Evolutionary conservation across 2,888 invertebrate genomes (phyloP), one percentile per base, ranked within the genome.

Genomic region (Perithous albicinctus): DNA sequence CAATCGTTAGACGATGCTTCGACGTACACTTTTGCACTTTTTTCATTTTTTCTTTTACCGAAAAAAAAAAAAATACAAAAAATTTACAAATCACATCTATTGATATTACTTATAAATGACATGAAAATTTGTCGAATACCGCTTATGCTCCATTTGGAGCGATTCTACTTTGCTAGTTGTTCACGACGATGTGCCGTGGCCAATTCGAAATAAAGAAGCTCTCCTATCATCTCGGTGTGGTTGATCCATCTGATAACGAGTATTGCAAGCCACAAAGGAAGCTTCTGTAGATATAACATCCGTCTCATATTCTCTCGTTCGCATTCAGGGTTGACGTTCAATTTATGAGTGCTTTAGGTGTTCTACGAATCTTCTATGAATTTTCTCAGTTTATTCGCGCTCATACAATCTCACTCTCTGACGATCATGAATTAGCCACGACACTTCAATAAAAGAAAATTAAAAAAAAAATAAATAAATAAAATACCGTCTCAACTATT

Each of bases 1-100:
- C 76, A 35, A 87, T 75, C 70, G 90, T 88, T 32, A 86, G 32
- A 29, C 86, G 86, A 66, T 90, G 83, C 61, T 85, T 83, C 20
- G 51, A 23, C 1, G 32, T 41, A 20, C 69, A 79, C 54, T 32
- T 23, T n/a, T 41, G 7, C n/a, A 74, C 7, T 61, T 54, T 77
- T 3, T 61, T 23, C 73, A 77, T 81, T 32, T 10, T 59, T 18
- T 29, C 7, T 26, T 48, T 35, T 8, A 26, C 41, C n/a, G 3
- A n/a, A n/a, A n/a, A n/a, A n/a, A n/a, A n/a, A n/a, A n/a, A n/a
- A n/a, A n/a, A n/a, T n/a, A n/a, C n/a, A n/a, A n/a, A n/a, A n/a
- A n/a, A 12, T 54, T 67, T 12, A 35, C 20, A 15, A 46, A 15
- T n/a, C 8, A 46, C 29, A 8, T 43, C n/a, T 23, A 51, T 20